Evolutionary conservation across 2,888 invertebrate species (phyloP).

Genomic region (Stegana nigrithorax): DNA sequence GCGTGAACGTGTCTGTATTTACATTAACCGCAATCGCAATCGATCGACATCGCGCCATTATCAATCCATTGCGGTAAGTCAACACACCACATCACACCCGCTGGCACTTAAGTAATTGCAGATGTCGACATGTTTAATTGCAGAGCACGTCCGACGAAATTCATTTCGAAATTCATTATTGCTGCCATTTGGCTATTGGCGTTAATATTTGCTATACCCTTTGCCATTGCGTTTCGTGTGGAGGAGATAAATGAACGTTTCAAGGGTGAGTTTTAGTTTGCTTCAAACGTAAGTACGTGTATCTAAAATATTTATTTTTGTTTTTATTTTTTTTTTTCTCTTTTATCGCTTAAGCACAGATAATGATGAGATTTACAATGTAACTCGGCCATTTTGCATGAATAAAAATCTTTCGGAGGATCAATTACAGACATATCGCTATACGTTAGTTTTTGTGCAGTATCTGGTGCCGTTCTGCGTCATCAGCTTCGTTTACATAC

Average conservation of each 20-base stretch:
- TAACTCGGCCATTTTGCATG: conserved; percentile 70
- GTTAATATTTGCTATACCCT: conserved; percentile 77
- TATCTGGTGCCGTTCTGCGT: conserved; percentile 85
- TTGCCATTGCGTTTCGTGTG: conserved; percentile 69
- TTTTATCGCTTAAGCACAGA: conserved; percentile 43
- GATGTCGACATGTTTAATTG: conserved; percentile 34
- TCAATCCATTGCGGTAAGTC: conserved; percentile 78
- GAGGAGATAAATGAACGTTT: conserved; percentile 62
- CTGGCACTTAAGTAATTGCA: not conserved
- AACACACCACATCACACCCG: not conserved
- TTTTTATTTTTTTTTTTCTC: not conserved
- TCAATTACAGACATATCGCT: conserved; percentile 70
- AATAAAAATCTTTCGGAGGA: conserved; percentile 70
- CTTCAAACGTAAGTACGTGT: too few species aligned
- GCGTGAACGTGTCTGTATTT: conserved; percentile 90
- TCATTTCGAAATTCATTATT: conserved; percentile 79
- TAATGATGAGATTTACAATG: conserved; percentile 57
- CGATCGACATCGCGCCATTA: conserved; percentile 84
- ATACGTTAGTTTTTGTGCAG: conserved; percentile 71
- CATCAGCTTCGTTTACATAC: conserved; percentile 83
- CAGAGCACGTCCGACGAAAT: conserved; percentile 80
- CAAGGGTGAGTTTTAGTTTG: conserved; percentile 53
- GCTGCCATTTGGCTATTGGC: conserved; percentile 81
- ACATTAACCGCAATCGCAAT: conserved; percentile 88
- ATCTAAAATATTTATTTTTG: not conserved